Conservation (phyloP, 1,140 invertebrate genomes). For the Megathymus violae region DNA sequence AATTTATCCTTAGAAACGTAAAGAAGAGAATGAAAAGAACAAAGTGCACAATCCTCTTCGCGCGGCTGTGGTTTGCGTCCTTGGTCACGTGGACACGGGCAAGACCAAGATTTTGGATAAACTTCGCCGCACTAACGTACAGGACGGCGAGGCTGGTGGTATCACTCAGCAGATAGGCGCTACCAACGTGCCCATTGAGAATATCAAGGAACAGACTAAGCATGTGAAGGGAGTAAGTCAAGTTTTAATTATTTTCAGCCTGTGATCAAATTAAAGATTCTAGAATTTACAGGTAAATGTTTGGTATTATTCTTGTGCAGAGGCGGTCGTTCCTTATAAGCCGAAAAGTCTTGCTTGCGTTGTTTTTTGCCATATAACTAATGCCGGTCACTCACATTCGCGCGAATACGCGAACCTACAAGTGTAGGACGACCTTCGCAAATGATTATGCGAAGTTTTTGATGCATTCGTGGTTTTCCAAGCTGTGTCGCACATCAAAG, state of each 20-base stretch:
- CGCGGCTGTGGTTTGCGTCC: constrained; percentile 98
- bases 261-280: no score
- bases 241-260: neutral
- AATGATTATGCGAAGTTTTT: no score
- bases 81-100: constrained; percentile 99
- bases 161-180: constrained; percentile 99
- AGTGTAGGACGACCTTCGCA: no score
- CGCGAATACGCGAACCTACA: no score
- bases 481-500: no score
- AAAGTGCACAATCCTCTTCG: constrained; percentile 91
- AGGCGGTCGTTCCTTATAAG: no score
- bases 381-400: no score
- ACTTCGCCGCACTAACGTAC: constrained; percentile 96
- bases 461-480: no score
- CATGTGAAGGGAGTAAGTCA: constrained; percentile 94
- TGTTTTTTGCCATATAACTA: no score
- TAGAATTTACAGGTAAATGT: no score
- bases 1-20: constrained; percentile 86
- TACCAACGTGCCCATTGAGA: constrained; percentile 99
- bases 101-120: constrained; percentile 99
- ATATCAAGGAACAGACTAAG: constrained; percentile 97
- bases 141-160: constrained; percentile 99
- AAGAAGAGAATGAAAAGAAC: constrained; percentile 93
- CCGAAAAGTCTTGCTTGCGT: no score
- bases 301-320: no score